A percentile compares a stretch with the other conserved stretches of the same genome.
Evolutionary conservation across 2,888 invertebrate species (phyloP).

Genomic region (Onthophagus sagittarius): DNA sequence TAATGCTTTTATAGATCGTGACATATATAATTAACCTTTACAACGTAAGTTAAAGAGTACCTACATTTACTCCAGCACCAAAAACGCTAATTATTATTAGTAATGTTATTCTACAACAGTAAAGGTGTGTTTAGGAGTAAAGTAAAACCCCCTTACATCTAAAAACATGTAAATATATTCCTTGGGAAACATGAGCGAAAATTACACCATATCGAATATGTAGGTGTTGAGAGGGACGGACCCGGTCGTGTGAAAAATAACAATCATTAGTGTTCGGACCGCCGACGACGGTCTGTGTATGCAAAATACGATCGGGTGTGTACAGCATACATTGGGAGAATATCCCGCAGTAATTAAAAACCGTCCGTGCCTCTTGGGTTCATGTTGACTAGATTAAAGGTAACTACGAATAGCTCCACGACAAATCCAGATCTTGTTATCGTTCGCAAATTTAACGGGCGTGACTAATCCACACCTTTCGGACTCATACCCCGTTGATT

Average conservation of each 20-base stretch:
- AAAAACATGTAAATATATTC: background rate
- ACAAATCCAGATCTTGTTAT: background rate
- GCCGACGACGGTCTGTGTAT: too few relatives aligned
- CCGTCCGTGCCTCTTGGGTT: background rate
- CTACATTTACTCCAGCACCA: too few relatives aligned
- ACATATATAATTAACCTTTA: too few relatives aligned
- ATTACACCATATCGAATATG: background rate
- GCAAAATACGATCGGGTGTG: background rate
- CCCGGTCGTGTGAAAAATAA: background rate
- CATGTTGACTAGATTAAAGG: too few relatives aligned
- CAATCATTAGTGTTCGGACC: background rate
- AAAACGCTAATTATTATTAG: too few relatives aligned
- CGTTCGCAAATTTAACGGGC: background rate
- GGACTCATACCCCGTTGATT: background rate
- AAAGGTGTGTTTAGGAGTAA: background rate
- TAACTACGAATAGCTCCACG: background rate
- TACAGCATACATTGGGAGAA: background rate
- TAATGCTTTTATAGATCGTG: too few relatives aligned
- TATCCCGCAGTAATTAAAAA: background rate
- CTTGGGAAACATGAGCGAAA: background rate
- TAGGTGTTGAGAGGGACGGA: background rate
- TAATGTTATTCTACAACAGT: too few relatives aligned
- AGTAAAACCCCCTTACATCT: background rate
- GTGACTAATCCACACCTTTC: background rate
- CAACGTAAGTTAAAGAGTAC: too few relatives aligned